phyloP scores from a whole-genome alignment of 2,113 vertebrate genomes.

The Psittacula cyanocephala region DNA sequence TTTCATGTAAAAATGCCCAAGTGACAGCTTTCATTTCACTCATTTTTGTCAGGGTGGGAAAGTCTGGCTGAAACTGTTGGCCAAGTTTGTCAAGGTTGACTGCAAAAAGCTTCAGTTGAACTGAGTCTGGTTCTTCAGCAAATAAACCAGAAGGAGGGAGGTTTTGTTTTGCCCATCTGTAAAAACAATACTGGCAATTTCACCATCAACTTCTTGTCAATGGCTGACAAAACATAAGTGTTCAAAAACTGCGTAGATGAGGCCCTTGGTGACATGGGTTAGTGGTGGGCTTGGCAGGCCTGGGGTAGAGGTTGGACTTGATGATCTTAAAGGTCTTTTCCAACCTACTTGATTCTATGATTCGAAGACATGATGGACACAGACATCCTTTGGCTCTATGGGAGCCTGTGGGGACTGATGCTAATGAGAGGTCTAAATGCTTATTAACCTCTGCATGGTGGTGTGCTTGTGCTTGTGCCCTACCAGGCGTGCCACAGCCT shows the following conservation, averaged over 20 bases:
- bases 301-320: neutral
- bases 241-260: neutral
- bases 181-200: neutral
- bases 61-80: neutral
- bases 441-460: neutral
- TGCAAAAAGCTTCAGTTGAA: neutral
- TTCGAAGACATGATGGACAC: neutral
- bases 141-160: neutral
- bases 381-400: neutral
- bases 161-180: neutral
- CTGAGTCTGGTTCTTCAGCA: neutral
- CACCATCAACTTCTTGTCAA: neutral
- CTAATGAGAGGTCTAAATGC: neutral
- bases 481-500: fast-evolving
- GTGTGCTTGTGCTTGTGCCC: neutral
- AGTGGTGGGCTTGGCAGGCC: neutral
- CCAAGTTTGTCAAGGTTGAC: neutral
- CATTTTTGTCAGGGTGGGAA: neutral
- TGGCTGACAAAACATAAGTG: neutral
- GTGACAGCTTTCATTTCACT: neutral
- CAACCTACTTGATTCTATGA: neutral
- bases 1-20: neutral
- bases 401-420: neutral
- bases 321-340: neutral
- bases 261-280: neutral